Evolutionary conservation across 1,140 invertebrate species (phyloP).

Genomic region (Tetramorium alpestre): DNA sequence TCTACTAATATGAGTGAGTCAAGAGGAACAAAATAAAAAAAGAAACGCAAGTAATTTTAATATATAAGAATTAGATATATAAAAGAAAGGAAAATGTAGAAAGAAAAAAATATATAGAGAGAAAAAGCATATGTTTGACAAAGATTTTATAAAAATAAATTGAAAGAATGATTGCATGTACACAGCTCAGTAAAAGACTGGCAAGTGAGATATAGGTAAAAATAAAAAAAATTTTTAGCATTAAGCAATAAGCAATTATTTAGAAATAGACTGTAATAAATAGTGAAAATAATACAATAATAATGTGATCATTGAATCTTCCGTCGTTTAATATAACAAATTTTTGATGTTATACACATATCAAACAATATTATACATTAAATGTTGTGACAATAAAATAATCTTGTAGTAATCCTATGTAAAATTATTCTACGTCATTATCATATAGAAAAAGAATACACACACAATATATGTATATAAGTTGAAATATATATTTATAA

Average conservation of each 20-base stretch:
- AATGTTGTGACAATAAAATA: not conserved
- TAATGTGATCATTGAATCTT: not conserved
- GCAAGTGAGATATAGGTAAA: not conserved
- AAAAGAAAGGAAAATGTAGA: no score
- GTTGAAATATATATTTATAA: not conserved
- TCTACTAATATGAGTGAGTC: not conserved
- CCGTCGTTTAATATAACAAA: not conserved
- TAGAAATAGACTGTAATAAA: not conserved
- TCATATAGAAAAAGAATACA: not conserved
- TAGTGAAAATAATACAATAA: not conserved
- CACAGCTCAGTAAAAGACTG: not conserved
- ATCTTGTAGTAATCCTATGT: not conserved
- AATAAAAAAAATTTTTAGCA: not conserved
- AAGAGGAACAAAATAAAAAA: not conserved
- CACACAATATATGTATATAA: no score
- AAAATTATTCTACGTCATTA: not conserved
- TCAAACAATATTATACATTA: not conserved
- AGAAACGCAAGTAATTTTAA: not conserved
- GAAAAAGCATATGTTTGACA: not conserved
- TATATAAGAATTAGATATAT: not conserved
- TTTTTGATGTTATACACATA: not conserved
- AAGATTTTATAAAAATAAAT: slow-evolving; percentile 8
- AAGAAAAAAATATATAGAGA: no score
- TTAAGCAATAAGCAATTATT: not conserved
- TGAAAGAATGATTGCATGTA: not conserved